Conservation (phyloP, 2,888 invertebrate species). For the Synergus umbraculus region DNA sequence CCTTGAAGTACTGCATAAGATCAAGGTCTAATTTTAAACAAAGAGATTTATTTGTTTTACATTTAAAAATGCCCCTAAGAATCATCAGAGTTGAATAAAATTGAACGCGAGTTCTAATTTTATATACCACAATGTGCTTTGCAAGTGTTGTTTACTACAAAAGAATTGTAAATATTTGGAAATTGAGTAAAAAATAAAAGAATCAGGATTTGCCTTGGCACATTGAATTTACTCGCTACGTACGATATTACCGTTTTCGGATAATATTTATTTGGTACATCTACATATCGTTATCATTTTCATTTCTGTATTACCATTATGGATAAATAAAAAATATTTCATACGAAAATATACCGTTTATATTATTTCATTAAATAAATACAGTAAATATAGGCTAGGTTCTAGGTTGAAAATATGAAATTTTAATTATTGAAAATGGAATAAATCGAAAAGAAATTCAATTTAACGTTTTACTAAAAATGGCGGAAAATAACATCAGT, state of each 20-base stretch:
- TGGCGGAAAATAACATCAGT: too few relatives aligned
- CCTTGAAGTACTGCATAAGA: background rate
- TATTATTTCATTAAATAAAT: background rate
- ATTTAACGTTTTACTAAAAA: too few relatives aligned
- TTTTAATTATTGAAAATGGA: too few relatives aligned
- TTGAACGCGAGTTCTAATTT: conserved; percentile 26
- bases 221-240: conserved; percentile 26
- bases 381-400: too few relatives aligned
- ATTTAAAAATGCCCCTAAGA: background rate
- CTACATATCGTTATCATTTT: conserved; percentile 55
- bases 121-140: conserved; percentile 43
- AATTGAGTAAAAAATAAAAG: conserved; percentile 30
- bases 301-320: conserved; percentile 54
- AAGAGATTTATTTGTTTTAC: background rate
- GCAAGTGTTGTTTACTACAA: conserved; percentile 43
- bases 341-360: conserved; percentile 29
- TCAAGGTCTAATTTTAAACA: background rate
- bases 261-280: conserved; percentile 59
- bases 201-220: conserved; percentile 41
- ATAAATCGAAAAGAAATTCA: too few relatives aligned
- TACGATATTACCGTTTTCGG: conserved; percentile 42
- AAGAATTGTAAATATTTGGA: conserved; percentile 44
- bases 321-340: conserved; percentile 59
- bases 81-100: conserved; percentile 1
- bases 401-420: too few relatives aligned